Percentiles rank a stretch among this genome's conserved stretches.
Conservation (phyloP, 2,888 invertebrate species). For the Gisinianus flammeolus region DNA sequence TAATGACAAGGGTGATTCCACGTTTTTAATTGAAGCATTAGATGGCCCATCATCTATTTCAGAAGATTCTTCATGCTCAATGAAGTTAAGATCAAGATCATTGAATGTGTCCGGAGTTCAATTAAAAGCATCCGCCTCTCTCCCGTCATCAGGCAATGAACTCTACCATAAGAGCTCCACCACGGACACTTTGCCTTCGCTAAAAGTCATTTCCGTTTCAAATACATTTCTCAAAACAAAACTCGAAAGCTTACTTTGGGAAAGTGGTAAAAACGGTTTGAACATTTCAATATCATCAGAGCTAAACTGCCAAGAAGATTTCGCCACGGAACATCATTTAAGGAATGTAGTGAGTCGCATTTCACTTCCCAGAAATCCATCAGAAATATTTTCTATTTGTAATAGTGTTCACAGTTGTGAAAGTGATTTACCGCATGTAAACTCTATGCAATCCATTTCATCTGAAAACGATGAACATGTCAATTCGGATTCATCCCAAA, state of each 20-base stretch:
- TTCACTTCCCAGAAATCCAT: too few species aligned
- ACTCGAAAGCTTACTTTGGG: not conserved
- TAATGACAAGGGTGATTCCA: too few species aligned
- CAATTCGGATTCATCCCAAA: too few species aligned
- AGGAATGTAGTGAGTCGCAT: not conserved
- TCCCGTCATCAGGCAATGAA: not conserved
- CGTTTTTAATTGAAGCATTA: too few species aligned
- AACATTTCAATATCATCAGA: not conserved
- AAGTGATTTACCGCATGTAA: too few species aligned
- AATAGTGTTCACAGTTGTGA: too few species aligned
- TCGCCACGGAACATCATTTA: not conserved
- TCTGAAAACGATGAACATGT: too few species aligned
- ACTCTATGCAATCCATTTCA: too few species aligned
- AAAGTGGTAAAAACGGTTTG: not conserved
- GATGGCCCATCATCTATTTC: too few species aligned
- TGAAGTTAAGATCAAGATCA: not conserved
- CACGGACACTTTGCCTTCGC: not conserved
- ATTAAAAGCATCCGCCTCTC: not conserved
- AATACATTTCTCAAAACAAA: conserved; percentile 21
- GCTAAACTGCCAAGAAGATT: not conserved
- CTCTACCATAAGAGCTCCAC: not conserved
- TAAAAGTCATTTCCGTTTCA: not conserved
- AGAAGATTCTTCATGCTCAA: not conserved
- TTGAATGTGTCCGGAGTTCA: not conserved
- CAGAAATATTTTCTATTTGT: too few species aligned